Base-by-base conservation (phyloP, 2,797 vertebrate genomes). In the Triplophysa bombifrons region DNA sequence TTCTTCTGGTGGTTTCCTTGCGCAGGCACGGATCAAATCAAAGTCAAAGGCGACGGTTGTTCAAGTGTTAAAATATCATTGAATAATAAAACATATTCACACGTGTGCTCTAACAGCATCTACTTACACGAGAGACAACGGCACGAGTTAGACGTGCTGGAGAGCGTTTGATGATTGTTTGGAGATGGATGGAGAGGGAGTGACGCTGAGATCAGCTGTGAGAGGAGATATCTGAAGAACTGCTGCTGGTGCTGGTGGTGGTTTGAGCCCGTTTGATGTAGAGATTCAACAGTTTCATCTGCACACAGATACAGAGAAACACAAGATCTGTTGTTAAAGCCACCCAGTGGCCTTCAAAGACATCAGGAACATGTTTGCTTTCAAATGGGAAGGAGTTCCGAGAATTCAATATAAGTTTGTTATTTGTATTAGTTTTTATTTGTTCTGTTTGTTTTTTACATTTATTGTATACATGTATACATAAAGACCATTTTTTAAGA, bases 241-340 rank as follows among this genome's bases (percentile, higher is more conserved):
- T 96, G 93, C 96, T 98, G 94, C 96, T 98, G 94, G 95, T 98
- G 93, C 96, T 97, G 92, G 96, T 96, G 80, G 96, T 96, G 5
- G 96, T 96, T 88, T 98, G 97, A 12, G 97, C 97, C 84, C 97
- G 92, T 90, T 97, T 98, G 92, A 99, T 99, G 89, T 99, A 99
- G 74, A 99, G 92, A 88, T 99, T 99, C 65, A 99, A 90, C 72
- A 99, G 93, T 91, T 99, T 99, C 96, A 99, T 98, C 97, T 99
- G 94, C 72, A 86, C 88, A 34, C 30, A 70, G 44, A 70, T 14
- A 53, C 16, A 68, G 46, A 34, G 16, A 30, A 38, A 53, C 19
- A 17, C 48, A 14, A 50, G 4, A 17, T 6, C 48, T 14, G 14
- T 16, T 17, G 48, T 4, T 13, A 14, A 14, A 48, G 4, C 46